These are phyloP conservation scores for Columba guinea DNA, from an alignment of 2,797 vertebrate genomes.

Conservation along the genomic window DNA sequence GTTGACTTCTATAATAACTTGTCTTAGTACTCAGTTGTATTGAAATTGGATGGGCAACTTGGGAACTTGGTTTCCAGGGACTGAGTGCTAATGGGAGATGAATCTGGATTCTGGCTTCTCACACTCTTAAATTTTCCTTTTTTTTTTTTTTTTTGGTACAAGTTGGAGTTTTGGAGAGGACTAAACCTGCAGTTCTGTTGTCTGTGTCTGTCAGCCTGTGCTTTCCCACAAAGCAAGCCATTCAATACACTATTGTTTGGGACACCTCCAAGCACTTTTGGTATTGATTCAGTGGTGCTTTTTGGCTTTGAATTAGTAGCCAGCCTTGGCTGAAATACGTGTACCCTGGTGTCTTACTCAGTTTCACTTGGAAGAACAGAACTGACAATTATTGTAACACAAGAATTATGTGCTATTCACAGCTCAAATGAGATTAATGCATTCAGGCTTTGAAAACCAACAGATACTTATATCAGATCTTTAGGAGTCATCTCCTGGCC, in stretches of 20 bases:
- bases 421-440: neutral
- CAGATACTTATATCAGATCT: neutral
- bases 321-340: neutral
- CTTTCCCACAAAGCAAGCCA: neutral
- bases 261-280: neutral
- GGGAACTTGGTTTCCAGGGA: neutral
- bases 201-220: neutral
- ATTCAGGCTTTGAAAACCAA: neutral
- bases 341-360: neutral
- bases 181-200: neutral
- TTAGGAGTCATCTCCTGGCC: neutral
- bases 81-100: neutral
- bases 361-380: neutral
- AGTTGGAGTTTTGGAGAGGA: neutral
- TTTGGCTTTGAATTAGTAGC: slow-evolving; percentile 1
- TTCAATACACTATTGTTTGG: neutral
- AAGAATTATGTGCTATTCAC: neutral
- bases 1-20: neutral
- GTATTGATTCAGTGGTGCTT: neutral
- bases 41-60: neutral
- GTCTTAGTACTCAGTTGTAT: neutral
- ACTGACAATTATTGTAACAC: neutral
- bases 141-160: neutral
- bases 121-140: neutral
- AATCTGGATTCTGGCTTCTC: neutral